Evolutionary conservation across 2,888 invertebrate species (phyloP), one percentile per base, ranked within the genome.

Genomic region (Stramonita haemastoma): DNA sequence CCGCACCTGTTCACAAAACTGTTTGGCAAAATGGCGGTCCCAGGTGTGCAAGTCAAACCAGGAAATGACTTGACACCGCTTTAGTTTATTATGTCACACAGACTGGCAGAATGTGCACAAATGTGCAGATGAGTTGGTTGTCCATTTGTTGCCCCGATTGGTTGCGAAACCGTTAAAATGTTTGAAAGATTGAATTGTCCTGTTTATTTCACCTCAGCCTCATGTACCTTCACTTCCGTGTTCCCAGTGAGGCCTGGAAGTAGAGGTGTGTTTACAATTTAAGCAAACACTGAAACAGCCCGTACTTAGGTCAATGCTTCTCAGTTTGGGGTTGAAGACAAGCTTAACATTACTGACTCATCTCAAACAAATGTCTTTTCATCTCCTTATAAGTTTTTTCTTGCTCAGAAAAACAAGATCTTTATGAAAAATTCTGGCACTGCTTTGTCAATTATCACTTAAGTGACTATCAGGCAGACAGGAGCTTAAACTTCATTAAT

Each of bases 1-100:
- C 85, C 84, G 88, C 73, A 89, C 88, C 88, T 89, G 85, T 70
- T 32, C 88, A 70, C 70, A 36, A 66, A 84, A 89, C 66, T 17
- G 34, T 70, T 84, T 29, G 36, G 13, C 56, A 85, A 85, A 89
- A 89, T 89, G 88, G 88, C 88, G 85, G 36, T 85, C 19, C 0
- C 32, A n/a, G 36, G 60, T 26, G n/a, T 26, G 32, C 22, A 6
- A 8, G n/a, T 17, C 11, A 66, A 89, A 89, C 88, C 88, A 89
- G 88, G 88, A 89, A 89, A 89, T 89, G 88, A 70, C n/a, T 81
- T 32, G 26, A 13, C 57, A 29, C 17, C 32, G 19, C 8, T 60
- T 29, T 29, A 85, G 8, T 1, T 46, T 36, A 0, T 73, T 73
- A 56, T 79, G 34, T 26, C 26, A 8, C 2, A 32, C 6, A 6